Evolutionary conservation across 2,797 vertebrate species (phyloP).

Genomic region (Erpetoichthys calabaricus): DNA sequence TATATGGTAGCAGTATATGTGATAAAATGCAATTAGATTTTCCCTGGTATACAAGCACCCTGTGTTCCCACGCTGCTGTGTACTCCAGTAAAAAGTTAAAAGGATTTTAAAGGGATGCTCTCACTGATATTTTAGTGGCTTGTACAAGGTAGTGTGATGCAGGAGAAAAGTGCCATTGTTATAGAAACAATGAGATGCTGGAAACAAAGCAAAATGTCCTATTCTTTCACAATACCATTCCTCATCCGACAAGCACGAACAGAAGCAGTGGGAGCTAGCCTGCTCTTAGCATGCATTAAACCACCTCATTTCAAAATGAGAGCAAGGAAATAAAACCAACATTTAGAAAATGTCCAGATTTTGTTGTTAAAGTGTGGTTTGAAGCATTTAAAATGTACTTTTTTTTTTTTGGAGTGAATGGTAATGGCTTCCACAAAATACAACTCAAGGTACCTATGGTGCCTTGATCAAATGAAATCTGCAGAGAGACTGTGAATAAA

Average conservation of each 20-base stretch:
- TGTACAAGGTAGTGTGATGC: background rate
- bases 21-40: too few relatives aligned
- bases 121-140: background rate
- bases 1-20: too few relatives aligned
- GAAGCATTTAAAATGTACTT: background rate
- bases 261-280: background rate
- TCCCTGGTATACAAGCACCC: too few relatives aligned
- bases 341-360: background rate
- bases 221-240: background rate
- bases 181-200: background rate
- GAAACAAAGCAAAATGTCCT: background rate
- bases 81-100: too few relatives aligned
- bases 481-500: background rate
- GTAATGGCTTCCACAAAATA: background rate
- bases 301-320: background rate
- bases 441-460: background rate
- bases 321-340: background rate
- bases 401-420: background rate
- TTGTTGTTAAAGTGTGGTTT: background rate
- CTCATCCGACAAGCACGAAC: background rate
- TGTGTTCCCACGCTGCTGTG: too few relatives aligned
- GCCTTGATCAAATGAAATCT: constrained; percentile 1
- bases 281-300: background rate
- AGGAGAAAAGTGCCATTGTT: background rate
- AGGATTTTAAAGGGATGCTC: too few relatives aligned